Evolutionary conservation across 2,888 invertebrate genomes (phyloP).

Genomic region (Bedellia somnulentella): DNA sequence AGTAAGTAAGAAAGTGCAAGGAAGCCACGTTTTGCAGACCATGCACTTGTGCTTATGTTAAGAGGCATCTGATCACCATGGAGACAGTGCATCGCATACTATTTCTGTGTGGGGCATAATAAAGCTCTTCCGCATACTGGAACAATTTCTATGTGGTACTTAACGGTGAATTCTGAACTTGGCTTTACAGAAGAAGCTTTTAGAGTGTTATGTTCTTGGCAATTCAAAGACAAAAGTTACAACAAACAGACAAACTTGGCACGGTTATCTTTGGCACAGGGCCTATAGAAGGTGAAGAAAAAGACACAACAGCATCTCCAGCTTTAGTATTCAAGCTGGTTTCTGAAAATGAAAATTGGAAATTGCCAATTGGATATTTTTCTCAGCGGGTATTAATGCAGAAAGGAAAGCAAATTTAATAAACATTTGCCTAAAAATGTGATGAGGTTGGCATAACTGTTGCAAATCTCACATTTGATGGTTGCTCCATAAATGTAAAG

Average conservation of each 20-base stretch:
- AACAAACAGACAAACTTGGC: constrained; percentile 10
- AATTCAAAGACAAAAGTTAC: constrained; percentile 13
- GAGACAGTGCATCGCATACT: too few species aligned
- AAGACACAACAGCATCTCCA: too few species aligned
- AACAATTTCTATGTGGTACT: constrained; percentile 16
- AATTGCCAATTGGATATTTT: not conserved
- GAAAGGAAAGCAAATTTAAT: not conserved
- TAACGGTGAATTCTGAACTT: constrained; percentile 13
- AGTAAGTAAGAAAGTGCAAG: too few species aligned
- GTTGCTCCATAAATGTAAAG: too few species aligned
- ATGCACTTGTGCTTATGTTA: too few species aligned
- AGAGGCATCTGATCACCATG: too few species aligned
- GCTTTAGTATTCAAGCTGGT: not conserved
- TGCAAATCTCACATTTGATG: too few species aligned
- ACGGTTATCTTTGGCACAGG: constrained; percentile 11
- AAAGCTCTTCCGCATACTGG: constrained; percentile 16
- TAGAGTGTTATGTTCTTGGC: constrained; percentile 14
- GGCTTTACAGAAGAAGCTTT: constrained; percentile 17
- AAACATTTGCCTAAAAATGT: too few species aligned
- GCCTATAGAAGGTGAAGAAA: not conserved
- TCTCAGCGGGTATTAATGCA: too few species aligned
- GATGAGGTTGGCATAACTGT: too few species aligned
- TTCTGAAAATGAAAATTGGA: not conserved
- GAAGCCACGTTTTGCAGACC: too few species aligned
- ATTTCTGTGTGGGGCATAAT: too few species aligned